Conservation (phyloP, 2,113 vertebrate species). For the Leucoraja erinaceus region DNA sequence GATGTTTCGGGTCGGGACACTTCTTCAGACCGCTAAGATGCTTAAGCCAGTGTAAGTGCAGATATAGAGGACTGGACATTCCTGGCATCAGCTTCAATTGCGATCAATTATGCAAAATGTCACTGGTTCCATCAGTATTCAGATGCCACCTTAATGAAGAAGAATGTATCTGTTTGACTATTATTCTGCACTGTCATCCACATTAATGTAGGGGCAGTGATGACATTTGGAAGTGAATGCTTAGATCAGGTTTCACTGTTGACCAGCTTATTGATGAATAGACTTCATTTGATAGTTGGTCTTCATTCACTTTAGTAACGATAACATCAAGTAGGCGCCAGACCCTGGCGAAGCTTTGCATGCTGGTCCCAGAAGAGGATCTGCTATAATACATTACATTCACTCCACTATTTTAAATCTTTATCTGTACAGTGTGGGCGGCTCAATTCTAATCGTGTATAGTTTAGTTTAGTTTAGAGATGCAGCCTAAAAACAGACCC, state of each 20-base stretch:
- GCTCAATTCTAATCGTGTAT: too few species aligned
- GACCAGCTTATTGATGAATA: neutral
- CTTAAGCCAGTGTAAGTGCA: neutral
- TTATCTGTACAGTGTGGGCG: too few species aligned
- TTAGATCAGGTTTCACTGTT: too few species aligned
- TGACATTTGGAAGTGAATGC: neutral
- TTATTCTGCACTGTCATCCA: neutral
- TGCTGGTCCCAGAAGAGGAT: too few species aligned
- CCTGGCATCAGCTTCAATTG: neutral
- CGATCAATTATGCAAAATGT: neutral
- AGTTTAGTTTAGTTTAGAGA: too few species aligned
- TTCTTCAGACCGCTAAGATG: too few species aligned
- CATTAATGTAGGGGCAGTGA: neutral
- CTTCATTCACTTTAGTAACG: neutral
- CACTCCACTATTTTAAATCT: too few species aligned
- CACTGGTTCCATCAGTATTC: neutral
- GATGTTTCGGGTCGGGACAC: too few species aligned
- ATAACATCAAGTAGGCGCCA: neutral
- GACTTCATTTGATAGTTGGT: neutral
- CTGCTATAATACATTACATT: too few species aligned
- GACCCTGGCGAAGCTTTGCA: too few species aligned
- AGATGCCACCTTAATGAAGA: neutral
- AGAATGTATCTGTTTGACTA: neutral
- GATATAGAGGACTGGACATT: neutral
- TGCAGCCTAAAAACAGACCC: too few species aligned